Percentiles rank a stretch among this genome's conserved stretches.
These are phyloP conservation scores for Boloria selene DNA, from an alignment of 2,888 invertebrate species.

Conservation along the genomic window DNA sequence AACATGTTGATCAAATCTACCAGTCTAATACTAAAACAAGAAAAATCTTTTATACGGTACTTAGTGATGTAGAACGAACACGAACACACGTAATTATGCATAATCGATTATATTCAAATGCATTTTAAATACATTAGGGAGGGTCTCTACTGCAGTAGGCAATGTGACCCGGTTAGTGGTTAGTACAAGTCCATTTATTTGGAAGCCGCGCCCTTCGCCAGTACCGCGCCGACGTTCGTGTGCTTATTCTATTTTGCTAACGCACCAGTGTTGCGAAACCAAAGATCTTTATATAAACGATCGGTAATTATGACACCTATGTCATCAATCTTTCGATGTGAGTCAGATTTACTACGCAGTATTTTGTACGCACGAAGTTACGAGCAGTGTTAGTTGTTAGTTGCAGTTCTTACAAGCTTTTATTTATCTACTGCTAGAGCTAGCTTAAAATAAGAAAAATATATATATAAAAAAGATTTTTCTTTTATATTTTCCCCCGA, in stretches of 20 bases:
- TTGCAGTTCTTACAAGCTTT: neutral
- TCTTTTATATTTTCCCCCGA: too few relatives aligned
- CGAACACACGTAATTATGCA: neutral
- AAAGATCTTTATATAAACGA: conserved; percentile 4
- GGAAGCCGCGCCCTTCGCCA: conserved; percentile 12
- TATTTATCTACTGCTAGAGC: too few relatives aligned
- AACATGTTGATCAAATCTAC: too few relatives aligned
- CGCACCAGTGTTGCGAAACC: conserved; percentile 6
- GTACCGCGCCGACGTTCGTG: neutral
- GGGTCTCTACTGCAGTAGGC: conserved; percentile 5
- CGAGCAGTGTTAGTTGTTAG: neutral
- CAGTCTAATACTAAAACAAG: too few relatives aligned
- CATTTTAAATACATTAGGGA: neutral
- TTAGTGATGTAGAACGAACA: too few relatives aligned
- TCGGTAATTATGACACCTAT: conserved; percentile 3
- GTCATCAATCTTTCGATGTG: neutral
- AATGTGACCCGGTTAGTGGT: conserved; percentile 17
- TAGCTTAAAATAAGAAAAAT: too few relatives aligned
- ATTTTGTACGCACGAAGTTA: neutral
- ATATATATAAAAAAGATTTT: too few relatives aligned
- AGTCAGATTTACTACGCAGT: conserved; percentile 7
- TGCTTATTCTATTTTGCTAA: conserved; percentile 6
- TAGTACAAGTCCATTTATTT: neutral
- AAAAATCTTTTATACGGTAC: too few relatives aligned
- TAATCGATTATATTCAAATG: conserved; percentile 10